Conservation (phyloP, 2,113 vertebrate species). For the Chaenocephalus aceratus region DNA sequence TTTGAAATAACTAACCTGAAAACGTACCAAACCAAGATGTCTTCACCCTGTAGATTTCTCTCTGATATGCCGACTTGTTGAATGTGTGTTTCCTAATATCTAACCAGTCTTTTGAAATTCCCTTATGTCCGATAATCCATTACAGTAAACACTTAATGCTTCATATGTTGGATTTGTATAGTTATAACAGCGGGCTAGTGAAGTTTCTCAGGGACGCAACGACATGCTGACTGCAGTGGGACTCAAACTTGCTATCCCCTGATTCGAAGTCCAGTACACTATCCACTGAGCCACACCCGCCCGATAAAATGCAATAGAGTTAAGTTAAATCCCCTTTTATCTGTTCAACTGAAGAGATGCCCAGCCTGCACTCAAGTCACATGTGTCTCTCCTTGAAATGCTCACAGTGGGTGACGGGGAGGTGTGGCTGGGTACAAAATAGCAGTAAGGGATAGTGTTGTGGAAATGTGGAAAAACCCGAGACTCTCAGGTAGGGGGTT, state of each 20-base stretch:
- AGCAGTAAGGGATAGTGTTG: conserved; percentile 30
- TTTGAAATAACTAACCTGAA: background rate
- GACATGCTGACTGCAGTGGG: no score
- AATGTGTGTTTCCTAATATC: background rate
- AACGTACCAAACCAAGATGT: background rate
- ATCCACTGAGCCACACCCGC: no score
- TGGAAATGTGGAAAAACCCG: conserved; percentile 43
- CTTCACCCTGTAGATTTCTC: background rate
- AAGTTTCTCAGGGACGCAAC: no score
- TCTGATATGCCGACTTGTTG: background rate
- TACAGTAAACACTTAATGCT: background rate
- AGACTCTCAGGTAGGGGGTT: conserved; percentile 43
- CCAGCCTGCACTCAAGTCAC: background rate
- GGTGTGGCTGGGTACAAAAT: conserved; percentile 47
- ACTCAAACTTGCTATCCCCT: no score
- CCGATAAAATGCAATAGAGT: no score
- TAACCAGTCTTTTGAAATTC: background rate
- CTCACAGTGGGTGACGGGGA: conserved; percentile 39
- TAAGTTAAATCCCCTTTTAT: no score
- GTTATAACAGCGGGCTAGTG: background rate
- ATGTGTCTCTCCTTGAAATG: conserved; percentile 1
- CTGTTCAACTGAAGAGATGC: no score
- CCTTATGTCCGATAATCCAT: background rate
- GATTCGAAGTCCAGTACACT: no score
- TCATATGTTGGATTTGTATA: background rate